Evolutionary conservation across 2,888 invertebrate genomes (phyloP), one percentile per base, ranked within the genome.

Genomic region (Morpho achilles): DNA sequence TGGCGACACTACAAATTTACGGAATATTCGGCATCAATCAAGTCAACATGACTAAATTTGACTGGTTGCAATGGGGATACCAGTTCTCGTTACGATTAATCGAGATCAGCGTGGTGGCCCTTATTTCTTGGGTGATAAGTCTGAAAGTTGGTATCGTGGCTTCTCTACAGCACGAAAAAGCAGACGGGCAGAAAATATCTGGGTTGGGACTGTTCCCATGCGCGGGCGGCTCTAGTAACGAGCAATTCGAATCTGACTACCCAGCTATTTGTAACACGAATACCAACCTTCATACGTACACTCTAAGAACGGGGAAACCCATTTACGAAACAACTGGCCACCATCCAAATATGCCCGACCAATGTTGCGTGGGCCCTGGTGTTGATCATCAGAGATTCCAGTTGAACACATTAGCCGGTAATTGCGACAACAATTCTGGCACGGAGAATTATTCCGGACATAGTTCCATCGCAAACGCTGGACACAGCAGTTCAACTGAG

Each of bases 1-100:
- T 97, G 88, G 96, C 96, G 1, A 94, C 94, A 9, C 92, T 97
- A 39, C 97, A 97, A 75, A 93, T 97, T 32, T 97, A 97, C 77
- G 96, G 96, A 2, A 90, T 91, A 53, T 82, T 91, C 57, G 87
- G 87, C 7, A 88, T 91, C 53, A 88, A 87, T 64, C 89, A 89
- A 70, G 91, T 91, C 22, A 91, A 87, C 58, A 92, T 93, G 84
- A 92, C 92, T 1, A 94, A 94, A 70, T 93, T 94, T 70, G 94
- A 95, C 63, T 98, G 98, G 98, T 91, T 97, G 4, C 95, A 97
- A 91, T 98, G 97, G 97, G 95, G 96, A 22, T 97, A 96, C 86
- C 97, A 98, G 76, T 94, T 97, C 74, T 95, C 95, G 0, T 92
- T 97, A 54, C 93, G 98, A 39, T 91, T 97, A 7, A 93, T 97